Evolutionary conservation across 2,797 vertebrate genomes (phyloP).

Genomic region (Sebastiscus albofasciatus): DNA sequence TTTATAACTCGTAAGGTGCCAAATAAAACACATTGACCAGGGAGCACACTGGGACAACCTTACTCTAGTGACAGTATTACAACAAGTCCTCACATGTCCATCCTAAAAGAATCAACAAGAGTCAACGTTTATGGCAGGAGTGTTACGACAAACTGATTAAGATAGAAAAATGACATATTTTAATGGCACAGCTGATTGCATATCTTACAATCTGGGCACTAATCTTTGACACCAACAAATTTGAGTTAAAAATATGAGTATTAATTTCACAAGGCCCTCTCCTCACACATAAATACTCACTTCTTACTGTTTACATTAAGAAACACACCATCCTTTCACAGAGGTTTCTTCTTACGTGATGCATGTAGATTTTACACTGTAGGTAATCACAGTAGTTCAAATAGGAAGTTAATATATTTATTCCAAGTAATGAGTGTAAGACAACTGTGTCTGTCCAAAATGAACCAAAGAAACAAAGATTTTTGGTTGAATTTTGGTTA

Average conservation of each 20-base stretch:
- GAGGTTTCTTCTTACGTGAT: too few relatives aligned
- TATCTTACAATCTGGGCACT: background rate
- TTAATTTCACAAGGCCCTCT: constrained; percentile 12
- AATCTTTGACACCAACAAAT: background rate
- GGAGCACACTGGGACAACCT: background rate
- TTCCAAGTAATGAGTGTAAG: too few relatives aligned
- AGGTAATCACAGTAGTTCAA: constrained; percentile 2
- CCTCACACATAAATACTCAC: constrained; percentile 55
- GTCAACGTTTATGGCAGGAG: background rate
- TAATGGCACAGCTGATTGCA: constrained; percentile 24
- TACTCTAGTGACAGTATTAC: background rate
- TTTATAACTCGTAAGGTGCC: constrained; percentile 14
- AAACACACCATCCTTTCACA: constrained; percentile 4
- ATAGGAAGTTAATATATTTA: background rate
- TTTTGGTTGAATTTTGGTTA: too few relatives aligned
- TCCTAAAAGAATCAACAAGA: background rate
- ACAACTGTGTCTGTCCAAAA: too few relatives aligned
- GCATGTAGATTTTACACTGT: background rate
- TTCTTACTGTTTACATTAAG: constrained; percentile 21
- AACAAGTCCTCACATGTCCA: background rate
- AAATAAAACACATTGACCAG: background rate
- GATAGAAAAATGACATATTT: background rate
- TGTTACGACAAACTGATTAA: background rate
- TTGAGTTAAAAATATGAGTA: background rate
- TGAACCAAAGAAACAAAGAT: too few relatives aligned